A percentile compares a stretch with the other conserved stretches of the same genome.
phyloP scores from a whole-genome alignment of 2,888 invertebrate species.

The Schrankia costaestrigalis region DNA sequence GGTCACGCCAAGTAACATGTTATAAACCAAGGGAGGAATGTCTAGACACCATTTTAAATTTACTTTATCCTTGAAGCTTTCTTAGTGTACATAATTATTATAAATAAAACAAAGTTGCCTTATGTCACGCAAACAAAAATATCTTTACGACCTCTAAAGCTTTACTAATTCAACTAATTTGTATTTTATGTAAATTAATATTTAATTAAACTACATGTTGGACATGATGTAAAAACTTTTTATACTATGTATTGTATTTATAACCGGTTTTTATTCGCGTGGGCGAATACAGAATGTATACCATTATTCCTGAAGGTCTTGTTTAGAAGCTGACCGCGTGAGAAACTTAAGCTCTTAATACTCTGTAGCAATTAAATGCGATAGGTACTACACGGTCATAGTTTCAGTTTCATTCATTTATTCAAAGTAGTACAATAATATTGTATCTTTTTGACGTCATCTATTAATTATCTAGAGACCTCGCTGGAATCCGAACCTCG shows the following conservation, averaged over 20 bases:
- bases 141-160: conserved; percentile 22
- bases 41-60: conserved; percentile 7
- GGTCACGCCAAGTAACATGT: conserved; percentile 6
- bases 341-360: no score
- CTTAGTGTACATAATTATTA: conserved; percentile 21
- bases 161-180: conserved; percentile 34
- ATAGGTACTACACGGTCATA: no score
- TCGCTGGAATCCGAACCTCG: no score
- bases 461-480: no score
- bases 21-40: conserved; percentile 10
- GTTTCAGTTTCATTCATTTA: no score
- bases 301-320: no score
- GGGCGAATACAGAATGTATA: no score
- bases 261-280: no score
- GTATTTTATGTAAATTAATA: conserved; percentile 39
- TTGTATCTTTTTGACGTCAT: no score
- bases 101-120: conserved; percentile 25
- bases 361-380: no score
- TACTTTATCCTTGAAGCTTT: conserved; percentile 32
- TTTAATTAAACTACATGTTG: conserved; percentile 28
- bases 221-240: conserved; percentile 1
- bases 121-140: conserved; percentile 33
- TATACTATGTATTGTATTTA: neutral
- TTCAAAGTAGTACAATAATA: no score
- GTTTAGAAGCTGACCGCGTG: no score